Evolutionary conservation across 2,888 invertebrate species (phyloP).

Genomic region (Pyrocoelia pectoralis): DNA sequence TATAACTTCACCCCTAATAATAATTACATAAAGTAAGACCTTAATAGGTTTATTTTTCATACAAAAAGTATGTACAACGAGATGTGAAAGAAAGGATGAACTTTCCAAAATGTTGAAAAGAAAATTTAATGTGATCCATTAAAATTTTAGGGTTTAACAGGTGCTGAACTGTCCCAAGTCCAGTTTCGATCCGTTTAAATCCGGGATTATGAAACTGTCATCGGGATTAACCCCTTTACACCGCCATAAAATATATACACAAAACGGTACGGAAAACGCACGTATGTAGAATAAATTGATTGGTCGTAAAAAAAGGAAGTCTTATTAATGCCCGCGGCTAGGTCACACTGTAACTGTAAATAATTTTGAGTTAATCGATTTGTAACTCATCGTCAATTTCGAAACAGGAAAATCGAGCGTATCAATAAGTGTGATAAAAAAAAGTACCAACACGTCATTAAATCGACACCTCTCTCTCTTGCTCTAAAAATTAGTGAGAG

Average conservation of each 20-base stretch:
- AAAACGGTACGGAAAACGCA: too few species aligned
- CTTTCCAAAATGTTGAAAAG: neutral
- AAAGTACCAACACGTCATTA: too few species aligned
- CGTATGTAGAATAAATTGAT: slow-evolving; percentile 6
- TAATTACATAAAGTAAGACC: too few species aligned
- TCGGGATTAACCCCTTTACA: slow-evolving; percentile 38
- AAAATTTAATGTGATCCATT: neutral
- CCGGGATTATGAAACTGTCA: slow-evolving; percentile 41
- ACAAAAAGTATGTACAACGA: too few species aligned
- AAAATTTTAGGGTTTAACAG: slow-evolving; percentile 20
- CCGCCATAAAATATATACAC: slow-evolving; percentile 22
- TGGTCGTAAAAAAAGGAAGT: slow-evolving; percentile 8
- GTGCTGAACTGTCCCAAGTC: slow-evolving; percentile 35
- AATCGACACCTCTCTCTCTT: too few species aligned
- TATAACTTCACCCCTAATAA: too few species aligned
- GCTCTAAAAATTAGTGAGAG: too few species aligned
- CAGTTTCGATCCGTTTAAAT: slow-evolving; percentile 38
- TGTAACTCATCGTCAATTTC: slow-evolving; percentile 7
- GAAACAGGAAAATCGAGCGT: too few species aligned
- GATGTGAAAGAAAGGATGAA: too few species aligned
- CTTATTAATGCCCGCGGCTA: slow-evolving; percentile 14
- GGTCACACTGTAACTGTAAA: slow-evolving; percentile 26
- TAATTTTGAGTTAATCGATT: slow-evolving; percentile 21
- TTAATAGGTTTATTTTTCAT: too few species aligned
- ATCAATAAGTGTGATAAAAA: too few species aligned